Conservation (phyloP, 2,113 vertebrate species). For the rat (Rattus norvegicus) region DNA sequence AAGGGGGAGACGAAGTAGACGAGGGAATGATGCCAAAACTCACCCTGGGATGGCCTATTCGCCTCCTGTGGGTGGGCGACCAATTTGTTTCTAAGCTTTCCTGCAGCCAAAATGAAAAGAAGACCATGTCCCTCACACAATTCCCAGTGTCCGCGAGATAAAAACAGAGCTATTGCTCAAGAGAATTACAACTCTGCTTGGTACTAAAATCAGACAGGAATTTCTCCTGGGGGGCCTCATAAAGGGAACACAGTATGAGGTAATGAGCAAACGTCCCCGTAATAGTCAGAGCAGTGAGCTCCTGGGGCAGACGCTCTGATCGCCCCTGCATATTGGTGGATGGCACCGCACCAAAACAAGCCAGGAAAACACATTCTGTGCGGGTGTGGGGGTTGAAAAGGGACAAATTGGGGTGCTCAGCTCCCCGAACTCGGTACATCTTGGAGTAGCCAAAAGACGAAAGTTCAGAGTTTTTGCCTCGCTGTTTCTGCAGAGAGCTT, state of each 20-base stretch:
- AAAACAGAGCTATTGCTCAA: constrained; percentile 72
- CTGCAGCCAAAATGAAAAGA: constrained; percentile 59
- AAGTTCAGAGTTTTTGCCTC: too few species aligned
- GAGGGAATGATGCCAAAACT: not conserved
- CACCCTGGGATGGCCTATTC: constrained; percentile 9
- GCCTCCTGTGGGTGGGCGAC: constrained; percentile 54
- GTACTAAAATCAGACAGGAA: constrained; percentile 67
- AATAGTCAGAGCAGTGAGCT: not conserved
- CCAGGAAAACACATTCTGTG: not conserved
- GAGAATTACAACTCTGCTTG: constrained; percentile 71
- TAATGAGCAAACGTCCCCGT: not conserved
- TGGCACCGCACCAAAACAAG: not conserved
- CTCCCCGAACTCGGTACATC: not conserved
- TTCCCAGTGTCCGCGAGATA: constrained; percentile 61
- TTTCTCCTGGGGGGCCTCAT: constrained; percentile 65
- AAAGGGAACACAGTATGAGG: constrained; percentile 57
- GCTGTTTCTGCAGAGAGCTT: not conserved
- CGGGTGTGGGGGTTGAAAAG: not conserved
- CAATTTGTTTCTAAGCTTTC: constrained; percentile 45
- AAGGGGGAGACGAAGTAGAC: not conserved
- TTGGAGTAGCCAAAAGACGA: not conserved
- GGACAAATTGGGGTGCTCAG: not conserved
- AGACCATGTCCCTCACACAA: constrained; percentile 56
- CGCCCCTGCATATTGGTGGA: not conserved
- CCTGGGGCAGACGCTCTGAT: not conserved